phyloP scores from a whole-genome alignment of 2,113 vertebrate species.

The Pachycephala philippinensis region DNA sequence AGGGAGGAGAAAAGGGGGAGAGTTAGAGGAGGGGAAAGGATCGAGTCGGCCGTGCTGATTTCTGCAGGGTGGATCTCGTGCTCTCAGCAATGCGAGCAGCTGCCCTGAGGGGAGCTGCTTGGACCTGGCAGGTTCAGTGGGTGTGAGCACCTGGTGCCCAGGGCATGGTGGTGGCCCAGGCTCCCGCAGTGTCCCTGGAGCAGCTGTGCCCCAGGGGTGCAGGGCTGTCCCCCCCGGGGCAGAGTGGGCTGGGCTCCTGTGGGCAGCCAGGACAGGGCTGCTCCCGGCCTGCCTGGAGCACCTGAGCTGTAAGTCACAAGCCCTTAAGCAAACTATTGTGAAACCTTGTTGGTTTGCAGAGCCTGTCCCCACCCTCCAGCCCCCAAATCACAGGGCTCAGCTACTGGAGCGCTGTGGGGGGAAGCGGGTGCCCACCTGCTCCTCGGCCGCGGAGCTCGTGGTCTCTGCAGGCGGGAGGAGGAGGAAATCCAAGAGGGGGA shows the following conservation, averaged over 20 bases:
- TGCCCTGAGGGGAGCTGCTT: background rate
- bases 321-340: slow-evolving; percentile 39
- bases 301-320: slow-evolving; percentile 22
- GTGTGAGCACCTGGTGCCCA: rapidly evolving
- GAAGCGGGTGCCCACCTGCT: background rate
- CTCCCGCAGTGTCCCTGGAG: rapidly evolving
- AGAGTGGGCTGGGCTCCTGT: rapidly evolving
- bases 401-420: rapidly evolving
- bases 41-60: rapidly evolving
- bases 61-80: background rate
- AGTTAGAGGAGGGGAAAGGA: background rate
- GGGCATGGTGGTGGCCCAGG: background rate
- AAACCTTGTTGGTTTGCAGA: background rate
- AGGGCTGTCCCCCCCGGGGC: background rate
- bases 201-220: background rate
- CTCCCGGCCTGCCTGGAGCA: background rate
- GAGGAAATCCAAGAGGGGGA: slow-evolving; percentile 17
- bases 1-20: background rate
- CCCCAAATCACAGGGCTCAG: background rate
- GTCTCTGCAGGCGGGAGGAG: background rate
- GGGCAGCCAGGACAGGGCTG: background rate
- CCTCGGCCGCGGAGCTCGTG: rapidly evolving
- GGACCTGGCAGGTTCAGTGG: rapidly evolving
- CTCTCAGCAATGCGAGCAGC: rapidly evolving
- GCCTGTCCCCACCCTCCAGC: background rate